These are phyloP conservation scores for Centrocercus urophasianus DNA, from an alignment of 2,113 vertebrate genomes.

Conservation along the genomic window DNA sequence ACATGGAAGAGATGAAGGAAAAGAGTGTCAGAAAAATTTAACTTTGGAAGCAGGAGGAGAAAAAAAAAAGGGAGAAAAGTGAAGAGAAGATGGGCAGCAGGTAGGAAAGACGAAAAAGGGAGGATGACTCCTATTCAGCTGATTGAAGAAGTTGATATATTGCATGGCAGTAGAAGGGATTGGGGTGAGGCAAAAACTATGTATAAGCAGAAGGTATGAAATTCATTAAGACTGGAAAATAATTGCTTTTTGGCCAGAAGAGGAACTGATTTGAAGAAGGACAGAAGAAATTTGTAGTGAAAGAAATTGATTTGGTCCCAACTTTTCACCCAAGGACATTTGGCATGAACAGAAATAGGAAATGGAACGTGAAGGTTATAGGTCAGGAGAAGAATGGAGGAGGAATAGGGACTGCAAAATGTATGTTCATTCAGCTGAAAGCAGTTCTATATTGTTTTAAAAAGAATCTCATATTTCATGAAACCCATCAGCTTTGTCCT, in stretches of 20 bases:
- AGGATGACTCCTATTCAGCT: neutral
- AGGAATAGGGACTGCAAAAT: constrained; percentile 25
- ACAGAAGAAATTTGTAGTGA: neutral
- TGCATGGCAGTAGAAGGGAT: neutral
- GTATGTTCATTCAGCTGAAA: constrained; percentile 40
- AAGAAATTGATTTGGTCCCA: constrained; percentile 22
- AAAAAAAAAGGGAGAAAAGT: neutral
- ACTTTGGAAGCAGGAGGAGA: neutral
- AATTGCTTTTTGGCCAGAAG: neutral
- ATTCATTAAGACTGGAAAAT: neutral
- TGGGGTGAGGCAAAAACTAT: neutral
- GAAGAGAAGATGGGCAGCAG: neutral
- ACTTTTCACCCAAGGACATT: constrained; percentile 23
- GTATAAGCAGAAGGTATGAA: neutral
- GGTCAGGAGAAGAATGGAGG: constrained; percentile 25
- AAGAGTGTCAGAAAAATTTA: neutral
- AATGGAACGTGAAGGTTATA: neutral
- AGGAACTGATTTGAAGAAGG: neutral
- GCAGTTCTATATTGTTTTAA: constrained; percentile 55
- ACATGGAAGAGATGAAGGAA: neutral
- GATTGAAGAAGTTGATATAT: neutral
- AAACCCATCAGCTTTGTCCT: constrained; percentile 36
- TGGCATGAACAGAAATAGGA: constrained; percentile 22
- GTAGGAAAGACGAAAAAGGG: neutral
- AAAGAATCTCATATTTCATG: constrained; percentile 28